Base-by-base conservation (phyloP, 1,140 invertebrate genomes). In the Drosophila micromelanica region DNA sequence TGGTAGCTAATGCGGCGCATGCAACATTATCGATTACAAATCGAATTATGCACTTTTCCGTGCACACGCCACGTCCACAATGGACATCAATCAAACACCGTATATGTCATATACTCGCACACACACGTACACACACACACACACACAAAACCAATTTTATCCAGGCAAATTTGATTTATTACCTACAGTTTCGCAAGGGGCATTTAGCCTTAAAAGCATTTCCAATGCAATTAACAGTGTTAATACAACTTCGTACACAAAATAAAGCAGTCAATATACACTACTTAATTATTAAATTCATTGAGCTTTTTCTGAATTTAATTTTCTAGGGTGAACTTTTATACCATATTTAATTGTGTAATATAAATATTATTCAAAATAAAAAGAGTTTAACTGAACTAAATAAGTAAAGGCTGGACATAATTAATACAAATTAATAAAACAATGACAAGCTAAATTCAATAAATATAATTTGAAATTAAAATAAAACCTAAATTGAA, bases 1-100 rank as follows among this genome's bases (percentile, higher is more conserved):
- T 69, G 52, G 8, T 32, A 71, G 27, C 37, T 23, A n/a, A 49
- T 56, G 48, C 5, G 37, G 52, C 9, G 37, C 54, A 35, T 37
- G 46, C 40, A 52, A 45, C 48, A 72, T 75, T 86, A 86, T 86
- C 77, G 81, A 86, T 86, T 86, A 51, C 62, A 74, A 80, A 80
- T 85, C 76, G 69, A 78, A 78, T 85, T 78, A 86, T 80, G 81
- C 78, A 78, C 48, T 72, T 65, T 78, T 69, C 43, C 17, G 42
- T 55, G 46, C 55, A 43, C 48, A 27, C 57, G 46, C 32, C 38
- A 35, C 32, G 32, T 23, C 42, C 42, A 27, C 37, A 49, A 15
- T 40, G n/a, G 30, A 20, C 57, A 85, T 85, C 81, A 67, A 86
- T 86, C 81, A 80, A 59, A 51, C 68, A 62, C 55, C 45, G 52